A percentile compares a stretch with the other conserved stretches of the same genome.
These are phyloP conservation scores for Carcharodon carcharias DNA, from an alignment of 2,797 vertebrate species.

Conservation along the genomic window DNA sequence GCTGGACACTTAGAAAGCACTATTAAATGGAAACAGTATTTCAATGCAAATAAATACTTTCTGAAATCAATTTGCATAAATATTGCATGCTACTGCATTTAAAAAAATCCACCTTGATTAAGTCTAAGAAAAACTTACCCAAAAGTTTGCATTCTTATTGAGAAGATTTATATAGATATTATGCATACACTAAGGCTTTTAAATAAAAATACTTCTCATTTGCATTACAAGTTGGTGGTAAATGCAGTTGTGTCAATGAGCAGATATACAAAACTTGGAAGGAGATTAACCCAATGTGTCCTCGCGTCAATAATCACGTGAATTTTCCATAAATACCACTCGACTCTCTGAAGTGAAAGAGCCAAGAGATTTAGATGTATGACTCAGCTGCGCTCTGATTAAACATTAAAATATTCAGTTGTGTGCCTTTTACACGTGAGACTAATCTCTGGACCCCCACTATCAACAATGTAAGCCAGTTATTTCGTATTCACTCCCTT, in stretches of 20 bases:
- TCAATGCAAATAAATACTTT: neutral
- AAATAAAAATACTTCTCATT: neutral
- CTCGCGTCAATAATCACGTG: slow-evolving; percentile 6
- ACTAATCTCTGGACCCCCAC: slow-evolving; percentile 24
- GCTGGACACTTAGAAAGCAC: neutral
- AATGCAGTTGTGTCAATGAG: neutral
- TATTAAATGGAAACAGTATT: neutral
- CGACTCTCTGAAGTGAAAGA: neutral
- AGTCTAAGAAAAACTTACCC: neutral
- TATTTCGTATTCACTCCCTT: slow-evolving; percentile 17
- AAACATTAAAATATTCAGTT: slow-evolving; percentile 25
- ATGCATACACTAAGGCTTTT: neutral
- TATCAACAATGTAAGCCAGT: slow-evolving; percentile 32
- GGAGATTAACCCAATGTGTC: slow-evolving; percentile 17
- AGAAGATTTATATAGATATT: neutral
- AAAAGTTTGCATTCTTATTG: neutral
- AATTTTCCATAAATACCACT: slow-evolving; percentile 17
- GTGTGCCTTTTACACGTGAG: neutral
- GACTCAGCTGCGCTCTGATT: slow-evolving; percentile 15
- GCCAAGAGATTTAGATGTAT: slow-evolving; percentile 13
- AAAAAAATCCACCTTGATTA: neutral
- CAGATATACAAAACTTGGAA: neutral
- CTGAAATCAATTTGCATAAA: neutral
- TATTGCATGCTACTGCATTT: neutral
- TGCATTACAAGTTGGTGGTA: neutral